These are phyloP conservation scores for Aphis craccivora DNA, from an alignment of 1,140 invertebrate genomes.

Conservation along the genomic window DNA sequence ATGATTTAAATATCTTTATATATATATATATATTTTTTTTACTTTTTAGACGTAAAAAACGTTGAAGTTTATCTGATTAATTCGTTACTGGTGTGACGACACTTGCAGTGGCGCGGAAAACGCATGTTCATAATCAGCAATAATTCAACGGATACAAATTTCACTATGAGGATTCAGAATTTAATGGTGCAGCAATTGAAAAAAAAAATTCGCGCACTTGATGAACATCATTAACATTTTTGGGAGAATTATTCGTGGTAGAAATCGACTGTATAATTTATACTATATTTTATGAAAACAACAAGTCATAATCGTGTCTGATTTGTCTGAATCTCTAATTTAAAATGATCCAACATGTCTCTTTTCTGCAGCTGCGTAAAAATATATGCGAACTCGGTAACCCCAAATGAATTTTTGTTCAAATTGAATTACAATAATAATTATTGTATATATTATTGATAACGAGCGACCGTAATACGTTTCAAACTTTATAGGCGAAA, in stretches of 20 bases:
- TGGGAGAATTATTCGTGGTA: not conserved
- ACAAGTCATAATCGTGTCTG: not conserved
- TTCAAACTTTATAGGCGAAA: not conserved
- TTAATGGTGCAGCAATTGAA: not conserved
- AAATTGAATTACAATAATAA: not conserved
- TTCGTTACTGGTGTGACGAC: not conserved
- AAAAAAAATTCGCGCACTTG: not conserved
- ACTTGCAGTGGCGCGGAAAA: not conserved
- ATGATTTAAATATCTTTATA: not conserved
- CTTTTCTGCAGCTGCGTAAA: not conserved
- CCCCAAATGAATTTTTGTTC: not conserved
- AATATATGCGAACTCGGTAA: not conserved
- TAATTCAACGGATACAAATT: not conserved
- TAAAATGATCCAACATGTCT: not conserved
- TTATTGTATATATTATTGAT: too few species aligned
- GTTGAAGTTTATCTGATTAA: not conserved
- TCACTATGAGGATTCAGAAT: not conserved
- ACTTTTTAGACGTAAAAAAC: not conserved
- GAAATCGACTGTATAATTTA: conserved; percentile 12
- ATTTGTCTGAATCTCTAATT: not conserved
- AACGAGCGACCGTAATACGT: not conserved
- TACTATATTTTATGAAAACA: not conserved
- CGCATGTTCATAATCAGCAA: not conserved
- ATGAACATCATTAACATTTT: not conserved
- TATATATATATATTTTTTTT: not conserved